Base-by-base conservation (phyloP, 2,797 vertebrate species). In the Pyrocephalus nanus region DNA sequence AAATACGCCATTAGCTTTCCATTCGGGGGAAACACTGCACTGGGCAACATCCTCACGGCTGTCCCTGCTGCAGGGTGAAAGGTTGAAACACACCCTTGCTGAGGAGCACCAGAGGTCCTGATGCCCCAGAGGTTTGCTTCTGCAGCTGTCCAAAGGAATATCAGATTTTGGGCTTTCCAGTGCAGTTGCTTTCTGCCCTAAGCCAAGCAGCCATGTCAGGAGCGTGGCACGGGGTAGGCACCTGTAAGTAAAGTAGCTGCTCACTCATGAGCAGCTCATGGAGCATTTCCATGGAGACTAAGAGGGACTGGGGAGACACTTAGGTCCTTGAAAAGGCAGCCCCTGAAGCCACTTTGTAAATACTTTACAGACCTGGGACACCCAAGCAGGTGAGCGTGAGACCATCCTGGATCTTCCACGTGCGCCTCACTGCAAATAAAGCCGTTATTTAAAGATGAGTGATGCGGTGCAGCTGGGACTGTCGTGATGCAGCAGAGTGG, bases 401-500 rank as follows among this genome's bases (percentile, higher is more conserved):
- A 65, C 51, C 8, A 2, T 43, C 78, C 32, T 66, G 50, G 70
- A 27, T 14, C 65, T 90, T 23, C 80, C 47, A 58, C 32, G 50
- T 8, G 20, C 2, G 0, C 67, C 66, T 65, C 0, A 0, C 58
- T 64, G 34, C 47, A 64, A 91, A 64, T 22, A 25, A 74, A 57
- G 26, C 5, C 2, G 0, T 62, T 55, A 5, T 20, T 92, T 71
- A 54, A 38, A 78, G 57, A 48, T 6, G 66, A 54, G 27, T 17
- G 27, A 3, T 0, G 2, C 0, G 0, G 15, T n/a, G 54, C 11
- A 3, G 11, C 1, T 29, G 48, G 29, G 17, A 27, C 64, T 40
- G 11, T 14, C 3, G 2, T 17, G 3, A 1, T 4, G 1, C 25
- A 55, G 70, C 36, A 6, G 50, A 48, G 43, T 51, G 3, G 1